Conservation (phyloP, 2,113 vertebrate genomes). For the Entomyzon cyanotis region DNA sequence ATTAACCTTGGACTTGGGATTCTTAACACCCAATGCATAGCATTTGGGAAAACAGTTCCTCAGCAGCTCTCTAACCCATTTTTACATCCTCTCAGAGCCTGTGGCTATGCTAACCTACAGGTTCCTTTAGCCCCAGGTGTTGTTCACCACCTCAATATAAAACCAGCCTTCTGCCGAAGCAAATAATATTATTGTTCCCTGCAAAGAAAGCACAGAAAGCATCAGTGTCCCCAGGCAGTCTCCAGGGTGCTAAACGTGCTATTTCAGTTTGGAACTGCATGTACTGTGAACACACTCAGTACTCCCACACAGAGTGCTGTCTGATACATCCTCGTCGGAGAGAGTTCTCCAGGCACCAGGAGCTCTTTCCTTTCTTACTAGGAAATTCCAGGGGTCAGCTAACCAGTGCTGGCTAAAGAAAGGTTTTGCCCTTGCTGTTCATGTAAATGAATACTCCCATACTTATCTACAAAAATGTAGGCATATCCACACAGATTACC, state of each 20-base stretch:
- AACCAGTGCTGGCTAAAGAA: not conserved
- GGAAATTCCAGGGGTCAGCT: not conserved
- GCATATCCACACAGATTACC: not conserved
- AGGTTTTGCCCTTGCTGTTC: not conserved
- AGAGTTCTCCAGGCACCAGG: not conserved
- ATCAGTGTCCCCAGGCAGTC: not conserved
- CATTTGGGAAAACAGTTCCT: not conserved
- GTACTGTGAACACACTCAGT: not conserved
- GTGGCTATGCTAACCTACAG: not conserved
- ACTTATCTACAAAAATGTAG: not conserved
- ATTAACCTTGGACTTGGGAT: not conserved
- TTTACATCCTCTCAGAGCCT: not conserved
- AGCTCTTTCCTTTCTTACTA: not conserved
- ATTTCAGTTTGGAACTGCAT: constrained; percentile 25
- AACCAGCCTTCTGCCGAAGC: not conserved
- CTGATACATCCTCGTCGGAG: not conserved
- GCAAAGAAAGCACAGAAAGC: not conserved
- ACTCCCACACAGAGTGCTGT: constrained; percentile 19
- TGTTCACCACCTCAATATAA: not conserved
- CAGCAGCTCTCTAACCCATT: not conserved
- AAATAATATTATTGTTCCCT: not conserved
- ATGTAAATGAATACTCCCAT: not conserved
- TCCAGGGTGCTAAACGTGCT: not conserved
- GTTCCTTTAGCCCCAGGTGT: not conserved
- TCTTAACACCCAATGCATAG: not conserved